Percentiles rank a stretch among this genome's conserved stretches.
These are phyloP conservation scores for Psittacula echo DNA, from an alignment of 2,797 vertebrate species.

Conservation along the genomic window DNA sequence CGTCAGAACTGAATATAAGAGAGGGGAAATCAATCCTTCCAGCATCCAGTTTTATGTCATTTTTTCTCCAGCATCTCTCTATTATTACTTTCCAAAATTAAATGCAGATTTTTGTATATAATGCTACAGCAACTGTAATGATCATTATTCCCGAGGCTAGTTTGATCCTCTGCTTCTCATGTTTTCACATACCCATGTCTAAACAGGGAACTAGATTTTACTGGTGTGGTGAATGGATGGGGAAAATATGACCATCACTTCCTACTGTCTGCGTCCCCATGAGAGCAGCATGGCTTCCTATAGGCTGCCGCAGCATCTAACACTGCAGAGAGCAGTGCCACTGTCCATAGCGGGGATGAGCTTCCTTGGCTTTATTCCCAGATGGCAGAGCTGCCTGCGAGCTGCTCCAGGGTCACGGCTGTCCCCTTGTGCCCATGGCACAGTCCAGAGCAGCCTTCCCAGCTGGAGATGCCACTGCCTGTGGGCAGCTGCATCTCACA, in stretches of 20 bases:
- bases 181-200: rapidly evolving
- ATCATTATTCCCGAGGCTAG: not conserved
- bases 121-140: not conserved
- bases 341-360: not conserved
- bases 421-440: rapidly evolving
- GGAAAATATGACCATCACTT: not conserved
- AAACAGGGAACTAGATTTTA: not conserved
- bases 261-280: rapidly evolving
- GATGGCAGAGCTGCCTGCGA: not conserved
- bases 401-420: rapidly evolving
- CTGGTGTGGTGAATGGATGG: not conserved
- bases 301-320: rapidly evolving
- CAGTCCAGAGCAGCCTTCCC: not conserved
- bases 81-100: not conserved
- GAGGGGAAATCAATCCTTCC: not conserved
- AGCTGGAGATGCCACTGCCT: not conserved
- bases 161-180: not conserved
- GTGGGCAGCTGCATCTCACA: not conserved
- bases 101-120: not conserved
- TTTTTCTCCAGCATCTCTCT: not conserved
- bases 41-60: not conserved
- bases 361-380: not conserved
- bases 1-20: conserved; percentile 5
- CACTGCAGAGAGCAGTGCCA: not conserved
- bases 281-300: rapidly evolving